Conservation (phyloP, 53 echinoderm and acorn worm genomes). For the Arbacia lixula region DNA sequence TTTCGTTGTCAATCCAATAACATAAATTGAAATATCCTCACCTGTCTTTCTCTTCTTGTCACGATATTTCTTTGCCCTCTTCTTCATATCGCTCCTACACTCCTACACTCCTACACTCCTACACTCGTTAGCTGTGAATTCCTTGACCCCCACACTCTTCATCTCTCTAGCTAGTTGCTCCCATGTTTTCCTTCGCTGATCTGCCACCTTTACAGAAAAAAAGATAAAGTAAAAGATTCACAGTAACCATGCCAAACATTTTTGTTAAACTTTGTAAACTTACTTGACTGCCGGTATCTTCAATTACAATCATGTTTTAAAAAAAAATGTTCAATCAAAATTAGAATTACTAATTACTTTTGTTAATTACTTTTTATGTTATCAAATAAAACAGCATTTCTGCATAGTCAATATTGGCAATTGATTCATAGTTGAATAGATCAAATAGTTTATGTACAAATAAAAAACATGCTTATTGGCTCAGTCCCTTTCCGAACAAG, state of each 20-base stretch:
- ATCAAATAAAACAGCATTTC: not conserved
- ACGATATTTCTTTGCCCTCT: conserved; percentile 22
- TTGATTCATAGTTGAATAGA: not conserved
- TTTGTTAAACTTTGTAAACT: not conserved
- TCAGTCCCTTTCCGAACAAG: conserved; percentile 18
- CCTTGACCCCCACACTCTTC: not conserved
- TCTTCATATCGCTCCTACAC: conserved; percentile 3
- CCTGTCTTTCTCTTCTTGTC: conserved; percentile 9
- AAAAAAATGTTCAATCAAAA: no score
- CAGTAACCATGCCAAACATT: not conserved
- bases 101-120: no score
- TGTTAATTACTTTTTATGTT: not conserved
- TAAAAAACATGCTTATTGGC: no score
- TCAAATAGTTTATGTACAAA: not conserved
- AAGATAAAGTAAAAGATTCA: not conserved
- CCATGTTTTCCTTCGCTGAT: conserved; percentile 16
- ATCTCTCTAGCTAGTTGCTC: conserved; percentile 11
- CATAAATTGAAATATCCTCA: conserved; percentile 5
- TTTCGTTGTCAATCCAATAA: no score
- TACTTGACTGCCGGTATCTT: no score
- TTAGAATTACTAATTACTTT: no score
- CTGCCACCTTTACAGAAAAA: not conserved
- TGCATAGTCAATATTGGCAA: not conserved
- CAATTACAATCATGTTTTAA: no score
- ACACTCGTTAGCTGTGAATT: not conserved